phyloP scores from a whole-genome alignment of 1,140 invertebrate genomes.

The Argopecten irradians region DNA sequence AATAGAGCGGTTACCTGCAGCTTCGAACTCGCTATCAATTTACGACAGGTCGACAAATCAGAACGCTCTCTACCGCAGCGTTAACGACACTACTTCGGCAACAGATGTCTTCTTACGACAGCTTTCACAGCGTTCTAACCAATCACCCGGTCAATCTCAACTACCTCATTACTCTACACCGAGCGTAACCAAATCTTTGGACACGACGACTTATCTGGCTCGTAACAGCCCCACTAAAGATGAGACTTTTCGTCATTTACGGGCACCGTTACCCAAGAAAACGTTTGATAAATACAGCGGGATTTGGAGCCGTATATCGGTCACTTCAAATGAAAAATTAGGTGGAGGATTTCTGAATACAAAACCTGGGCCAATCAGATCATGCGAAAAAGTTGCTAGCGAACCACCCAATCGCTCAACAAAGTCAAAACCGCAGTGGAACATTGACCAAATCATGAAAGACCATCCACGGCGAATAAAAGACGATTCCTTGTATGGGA shows the following conservation, averaged over 20 bases:
- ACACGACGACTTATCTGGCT: background rate
- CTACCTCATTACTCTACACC: background rate
- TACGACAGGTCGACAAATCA: background rate
- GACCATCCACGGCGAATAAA: background rate
- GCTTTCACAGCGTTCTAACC: background rate
- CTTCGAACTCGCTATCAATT: background rate
- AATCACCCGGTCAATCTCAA: background rate
- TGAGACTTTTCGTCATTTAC: background rate
- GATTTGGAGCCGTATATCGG: background rate
- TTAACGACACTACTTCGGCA: background rate
- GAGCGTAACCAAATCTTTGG: background rate
- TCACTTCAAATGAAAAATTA: background rate
- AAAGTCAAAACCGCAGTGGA: background rate
- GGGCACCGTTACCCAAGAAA: background rate
- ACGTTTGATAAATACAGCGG: background rate
- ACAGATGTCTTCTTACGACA: background rate
- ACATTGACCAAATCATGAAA: constrained; percentile 2
- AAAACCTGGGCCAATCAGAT: background rate
- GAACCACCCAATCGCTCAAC: background rate
- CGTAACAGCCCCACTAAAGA: background rate
- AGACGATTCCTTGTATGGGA: background rate
- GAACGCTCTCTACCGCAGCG: background rate
- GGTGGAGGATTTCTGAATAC: background rate
- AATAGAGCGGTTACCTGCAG: background rate
- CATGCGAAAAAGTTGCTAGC: background rate